Base-by-base conservation (phyloP, 2,797 vertebrate genomes). In the Pygocentrus nattereri region DNA sequence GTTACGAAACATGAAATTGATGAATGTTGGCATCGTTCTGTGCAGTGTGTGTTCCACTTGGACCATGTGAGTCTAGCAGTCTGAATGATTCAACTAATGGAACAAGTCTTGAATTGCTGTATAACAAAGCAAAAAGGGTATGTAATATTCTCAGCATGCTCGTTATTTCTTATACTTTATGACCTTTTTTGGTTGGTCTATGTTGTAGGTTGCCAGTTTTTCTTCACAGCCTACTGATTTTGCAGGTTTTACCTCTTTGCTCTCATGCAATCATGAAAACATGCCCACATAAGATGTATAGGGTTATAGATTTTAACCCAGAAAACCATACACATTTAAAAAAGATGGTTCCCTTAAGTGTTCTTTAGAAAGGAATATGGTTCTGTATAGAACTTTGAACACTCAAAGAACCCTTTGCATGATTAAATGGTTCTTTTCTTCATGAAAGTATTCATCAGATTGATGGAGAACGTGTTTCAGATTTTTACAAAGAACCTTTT, bases 11-110 rank as follows among this genome's bases (percentile, higher is more conserved):
- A 30, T 27, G 25, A 19, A 12, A 65, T 65, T 49, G 67, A 44
- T 69, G 25, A 47, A 69, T 44, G 64, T 67, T 47, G 13, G 23
- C 23, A 27, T 27, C 6, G 1, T 54, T 47, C 18, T 31, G 2
- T 4, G 25, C 7, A 13, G 71, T 56, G 52, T 54, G 44, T 71
- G n/a, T 52, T 52, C n/a, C 16, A 21, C 27, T 47, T 67, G 64
- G 64, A 18, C 2, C 31, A 67, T 67, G 47, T 71, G 44, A 38
- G 18, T 34, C 30, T 69, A 19, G 21, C 18, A 16, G 5, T 27
- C 23, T n/a, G 25, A n/a, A n/a, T n/a, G n/a, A n/a, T 58, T 10
- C 41, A 21, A 10, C 27, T 73, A 79, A 85, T 58, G 61, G 25
- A 58, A 58, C 54, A 58, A 41, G 15, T 15, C 34, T 23, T 74